Base-by-base conservation (phyloP, 2,113 vertebrate species). In the Panurus biarmicus region DNA sequence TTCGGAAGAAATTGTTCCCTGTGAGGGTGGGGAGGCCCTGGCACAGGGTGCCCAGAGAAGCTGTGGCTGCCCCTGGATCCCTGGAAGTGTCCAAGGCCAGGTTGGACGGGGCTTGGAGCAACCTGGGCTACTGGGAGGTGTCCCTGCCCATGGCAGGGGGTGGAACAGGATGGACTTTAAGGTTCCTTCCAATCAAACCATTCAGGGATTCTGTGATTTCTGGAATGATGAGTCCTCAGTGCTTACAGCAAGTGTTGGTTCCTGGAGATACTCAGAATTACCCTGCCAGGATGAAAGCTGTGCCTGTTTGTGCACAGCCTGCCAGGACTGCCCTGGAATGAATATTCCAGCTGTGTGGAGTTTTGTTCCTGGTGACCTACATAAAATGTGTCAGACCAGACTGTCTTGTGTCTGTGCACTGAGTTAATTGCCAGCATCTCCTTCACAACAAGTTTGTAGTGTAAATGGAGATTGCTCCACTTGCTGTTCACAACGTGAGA, bases 371-470 rank as follows among this genome's bases (percentile, higher is more conserved):
- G 54, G 51, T 77, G 89, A 71, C 84, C 92, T 78, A 45, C 23
- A 90, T 75, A 89, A 86, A 71, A 58, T 73, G 65, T 85, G 80
- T 90, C 70, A 67, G 84, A 77, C 70, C 65, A 83, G 87, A 79
- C 67, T 40, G 51, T 72, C 70, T 64, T 33, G 20, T 6, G 4
- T 75, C 76, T 77, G 38, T 47, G 72, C 48, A 2, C 73, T 18
- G 76, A 78, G 73, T 36, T 93, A 53, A 77, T 50, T 75, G 69
- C 47, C 40, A 47, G 28, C 66, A 48, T 85, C 54, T 92, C 61
- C 84, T 84, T 75, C 7, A 1, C 0, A 0, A 54, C 33, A 35
- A 62, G 78, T 66, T 42, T 71, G 69, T 47, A 54, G 76, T 47
- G 44, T 60, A 50, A 85, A 47, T 48, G 75, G 45, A 91, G 74